Evolutionary conservation across 2,113 vertebrate species (phyloP).

Genomic region (Tursiops truncatus): DNA sequence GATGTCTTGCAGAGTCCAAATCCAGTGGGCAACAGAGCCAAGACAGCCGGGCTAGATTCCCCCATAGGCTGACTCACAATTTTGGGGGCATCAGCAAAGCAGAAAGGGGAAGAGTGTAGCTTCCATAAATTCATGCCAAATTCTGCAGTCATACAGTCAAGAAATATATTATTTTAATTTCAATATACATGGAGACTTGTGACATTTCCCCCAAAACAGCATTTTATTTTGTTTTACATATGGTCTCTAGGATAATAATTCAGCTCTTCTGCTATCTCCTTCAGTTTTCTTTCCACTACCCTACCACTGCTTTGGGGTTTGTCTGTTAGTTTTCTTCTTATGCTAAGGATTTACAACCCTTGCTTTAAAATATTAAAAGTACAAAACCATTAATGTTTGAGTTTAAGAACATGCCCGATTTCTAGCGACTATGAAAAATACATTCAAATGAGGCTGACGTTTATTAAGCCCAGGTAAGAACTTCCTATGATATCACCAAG

Average conservation of each 20-base stretch:
- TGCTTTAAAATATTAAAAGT: constrained; percentile 64
- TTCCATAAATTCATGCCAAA: background rate
- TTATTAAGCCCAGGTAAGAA: constrained; percentile 64
- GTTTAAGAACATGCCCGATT: constrained; percentile 67
- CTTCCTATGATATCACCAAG: constrained; percentile 67
- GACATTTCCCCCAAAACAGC: background rate
- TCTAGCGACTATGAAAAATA: constrained; percentile 77
- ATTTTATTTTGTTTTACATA: background rate
- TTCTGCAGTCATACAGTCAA: background rate
- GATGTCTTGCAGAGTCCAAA: background rate
- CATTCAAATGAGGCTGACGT: constrained; percentile 71
- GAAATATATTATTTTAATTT: background rate
- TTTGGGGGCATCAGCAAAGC: background rate
- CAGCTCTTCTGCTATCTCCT: background rate
- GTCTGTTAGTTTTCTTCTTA: background rate
- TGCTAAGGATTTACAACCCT: background rate
- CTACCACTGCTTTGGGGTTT: background rate
- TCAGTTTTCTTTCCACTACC: background rate
- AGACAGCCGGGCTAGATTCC: background rate
- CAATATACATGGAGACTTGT: background rate
- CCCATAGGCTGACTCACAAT: background rate
- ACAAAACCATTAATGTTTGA: constrained; percentile 31
- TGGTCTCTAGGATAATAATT: background rate
- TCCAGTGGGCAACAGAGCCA: background rate
- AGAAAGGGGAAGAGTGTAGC: background rate